Evolutionary conservation across 2,113 vertebrate species (phyloP).

Genomic region (Leucopsar rothschildi): DNA sequence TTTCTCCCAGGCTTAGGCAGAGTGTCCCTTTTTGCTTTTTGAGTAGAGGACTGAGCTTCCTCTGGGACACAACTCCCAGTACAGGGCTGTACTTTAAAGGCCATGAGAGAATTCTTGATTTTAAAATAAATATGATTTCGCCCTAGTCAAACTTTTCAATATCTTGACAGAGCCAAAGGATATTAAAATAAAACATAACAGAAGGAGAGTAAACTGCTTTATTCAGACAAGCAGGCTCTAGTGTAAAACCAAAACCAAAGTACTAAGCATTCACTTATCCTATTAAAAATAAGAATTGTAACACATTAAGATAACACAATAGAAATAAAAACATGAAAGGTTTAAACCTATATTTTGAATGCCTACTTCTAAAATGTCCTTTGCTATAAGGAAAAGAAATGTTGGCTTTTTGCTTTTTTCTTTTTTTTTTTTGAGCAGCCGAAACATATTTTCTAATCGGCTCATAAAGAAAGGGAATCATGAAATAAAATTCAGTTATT

Average conservation of each 20-base stretch:
- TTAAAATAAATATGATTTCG: background rate
- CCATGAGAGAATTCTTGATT: background rate
- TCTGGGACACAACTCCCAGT: background rate
- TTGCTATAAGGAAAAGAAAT: background rate
- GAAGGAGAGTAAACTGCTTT: background rate
- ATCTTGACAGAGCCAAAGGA: background rate
- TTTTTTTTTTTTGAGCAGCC: background rate
- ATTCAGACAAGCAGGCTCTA: background rate
- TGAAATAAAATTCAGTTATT: background rate
- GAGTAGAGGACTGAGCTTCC: background rate
- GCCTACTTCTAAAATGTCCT: background rate
- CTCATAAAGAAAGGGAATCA: background rate
- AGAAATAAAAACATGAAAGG: background rate
- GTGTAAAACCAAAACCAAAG: background rate
- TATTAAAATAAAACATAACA: background rate
- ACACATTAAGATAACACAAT: background rate
- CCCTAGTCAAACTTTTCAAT: conserved; percentile 5
- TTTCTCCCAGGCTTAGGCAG: background rate
- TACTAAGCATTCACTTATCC: background rate
- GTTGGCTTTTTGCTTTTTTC: background rate
- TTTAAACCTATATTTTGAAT: background rate
- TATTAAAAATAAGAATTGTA: background rate
- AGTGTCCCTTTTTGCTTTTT: conserved; percentile 1
- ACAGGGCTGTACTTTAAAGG: background rate
- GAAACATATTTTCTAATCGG: background rate